These are phyloP conservation scores for Pongo abelii DNA, from an alignment of 2,113 vertebrate genomes.

Conservation along the genomic window DNA sequence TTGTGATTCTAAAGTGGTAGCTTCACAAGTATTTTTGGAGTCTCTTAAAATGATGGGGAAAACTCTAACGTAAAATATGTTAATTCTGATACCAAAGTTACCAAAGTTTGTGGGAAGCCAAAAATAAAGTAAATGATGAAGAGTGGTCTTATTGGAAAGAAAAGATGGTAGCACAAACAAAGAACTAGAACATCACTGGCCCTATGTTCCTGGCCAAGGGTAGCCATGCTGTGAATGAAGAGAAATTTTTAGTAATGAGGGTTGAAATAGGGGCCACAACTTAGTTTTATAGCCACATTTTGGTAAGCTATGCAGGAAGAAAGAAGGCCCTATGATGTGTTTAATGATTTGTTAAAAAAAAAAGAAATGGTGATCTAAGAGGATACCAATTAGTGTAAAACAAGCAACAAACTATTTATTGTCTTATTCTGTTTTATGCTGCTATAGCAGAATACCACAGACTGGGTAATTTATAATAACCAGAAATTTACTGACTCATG, in stretches of 20 bases:
- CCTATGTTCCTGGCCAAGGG: not conserved
- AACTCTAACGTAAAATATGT: not conserved
- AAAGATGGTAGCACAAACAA: not conserved
- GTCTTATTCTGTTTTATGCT: not conserved
- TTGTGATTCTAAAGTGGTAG: not conserved
- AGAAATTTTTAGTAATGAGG: not conserved
- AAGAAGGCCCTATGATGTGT: not conserved
- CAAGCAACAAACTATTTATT: not conserved
- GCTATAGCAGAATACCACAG: not conserved
- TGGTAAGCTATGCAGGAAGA: not conserved
- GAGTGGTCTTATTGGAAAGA: not conserved
- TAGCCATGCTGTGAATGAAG: not conserved
- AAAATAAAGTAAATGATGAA: not conserved
- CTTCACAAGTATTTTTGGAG: not conserved
- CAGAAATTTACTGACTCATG: not conserved
- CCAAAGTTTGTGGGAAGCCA: not conserved
- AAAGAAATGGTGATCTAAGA: not conserved
- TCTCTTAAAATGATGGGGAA: not conserved
- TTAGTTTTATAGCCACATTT: not conserved
- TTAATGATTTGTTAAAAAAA: not conserved
- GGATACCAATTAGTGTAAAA: not conserved
- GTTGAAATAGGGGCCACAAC: not conserved
- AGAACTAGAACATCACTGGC: not conserved
- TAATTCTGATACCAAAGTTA: not conserved
- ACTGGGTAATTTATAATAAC: not conserved